Evolutionary conservation across 2,113 vertebrate species (phyloP).

Genomic region (Platycercus adscitus): DNA sequence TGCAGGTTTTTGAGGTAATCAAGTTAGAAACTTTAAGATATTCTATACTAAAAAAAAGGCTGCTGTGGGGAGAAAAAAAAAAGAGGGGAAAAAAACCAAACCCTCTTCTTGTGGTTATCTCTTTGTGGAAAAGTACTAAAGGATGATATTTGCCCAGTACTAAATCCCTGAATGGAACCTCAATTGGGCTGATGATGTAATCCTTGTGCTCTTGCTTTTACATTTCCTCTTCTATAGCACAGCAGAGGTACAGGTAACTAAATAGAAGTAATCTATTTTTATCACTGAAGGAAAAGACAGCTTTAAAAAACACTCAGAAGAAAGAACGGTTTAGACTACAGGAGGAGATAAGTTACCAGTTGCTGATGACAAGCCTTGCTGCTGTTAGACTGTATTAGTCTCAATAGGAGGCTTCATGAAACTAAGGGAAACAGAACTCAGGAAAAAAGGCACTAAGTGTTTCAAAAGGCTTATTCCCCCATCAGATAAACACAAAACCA

Average conservation of each 20-base stretch:
- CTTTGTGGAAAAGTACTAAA: not conserved
- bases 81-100: not conserved
- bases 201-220: not conserved
- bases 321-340: not conserved
- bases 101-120: not conserved
- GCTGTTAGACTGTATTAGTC: conserved; percentile 1
- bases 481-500: conserved; percentile 8
- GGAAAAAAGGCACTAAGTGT: not conserved
- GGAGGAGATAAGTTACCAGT: conserved; percentile 2
- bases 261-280: conserved; percentile 52
- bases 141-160: not conserved
- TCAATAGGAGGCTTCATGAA: conserved; percentile 28
- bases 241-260: not conserved
- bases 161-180: not conserved
- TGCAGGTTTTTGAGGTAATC: not conserved
- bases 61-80: not conserved
- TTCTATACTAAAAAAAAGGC: not conserved
- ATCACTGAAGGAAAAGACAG: not conserved
- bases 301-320: conserved; percentile 25
- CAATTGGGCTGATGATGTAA: not conserved
- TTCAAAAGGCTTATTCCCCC: conserved; percentile 35
- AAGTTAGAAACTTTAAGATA: not conserved
- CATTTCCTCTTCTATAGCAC: not conserved
- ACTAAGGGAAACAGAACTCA: not conserved
- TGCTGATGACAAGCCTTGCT: conserved; percentile 25